These are phyloP conservation scores for Gibbula magus DNA, from an alignment of 2,888 invertebrate species.

Conservation along the genomic window DNA sequence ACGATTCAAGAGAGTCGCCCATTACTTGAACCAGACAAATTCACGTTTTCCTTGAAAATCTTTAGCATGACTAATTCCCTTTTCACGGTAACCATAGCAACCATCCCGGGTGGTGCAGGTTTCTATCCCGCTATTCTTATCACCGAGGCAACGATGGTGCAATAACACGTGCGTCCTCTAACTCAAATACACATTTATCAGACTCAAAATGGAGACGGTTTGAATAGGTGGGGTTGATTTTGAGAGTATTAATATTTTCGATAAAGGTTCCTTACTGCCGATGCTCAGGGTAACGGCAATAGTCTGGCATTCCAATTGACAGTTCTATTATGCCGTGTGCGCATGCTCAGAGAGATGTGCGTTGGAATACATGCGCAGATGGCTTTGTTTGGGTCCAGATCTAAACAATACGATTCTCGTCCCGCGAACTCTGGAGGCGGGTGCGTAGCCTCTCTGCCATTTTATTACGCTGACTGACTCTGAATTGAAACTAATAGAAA, in stretches of 20 bases:
- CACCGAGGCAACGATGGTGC: not conserved
- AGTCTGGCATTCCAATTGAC: slow-evolving; percentile 21
- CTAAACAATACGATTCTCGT: not conserved
- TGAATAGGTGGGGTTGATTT: slow-evolving; percentile 1
- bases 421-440: not conserved
- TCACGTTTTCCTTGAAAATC: not conserved
- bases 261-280: slow-evolving; percentile 16
- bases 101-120: slow-evolving; percentile 16
- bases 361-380: slow-evolving; percentile 23
- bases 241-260: slow-evolving; percentile 17
- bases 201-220: not conserved
- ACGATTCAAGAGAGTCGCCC: too few relatives aligned
- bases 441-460: not conserved
- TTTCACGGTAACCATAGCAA: slow-evolving; percentile 9
- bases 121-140: not conserved
- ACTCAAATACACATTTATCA: not conserved
- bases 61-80: slow-evolving; percentile 1
- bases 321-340: slow-evolving; percentile 15
- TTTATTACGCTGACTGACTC: not conserved
- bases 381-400: slow-evolving; percentile 8
- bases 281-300: not conserved
- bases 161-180: slow-evolving; percentile 14
- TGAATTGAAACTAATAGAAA: not conserved
- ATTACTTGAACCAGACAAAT: too few relatives aligned
- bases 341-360: not conserved